Conservation (phyloP, 2,113 vertebrate genomes). For the Xiphophorus couchianus region DNA sequence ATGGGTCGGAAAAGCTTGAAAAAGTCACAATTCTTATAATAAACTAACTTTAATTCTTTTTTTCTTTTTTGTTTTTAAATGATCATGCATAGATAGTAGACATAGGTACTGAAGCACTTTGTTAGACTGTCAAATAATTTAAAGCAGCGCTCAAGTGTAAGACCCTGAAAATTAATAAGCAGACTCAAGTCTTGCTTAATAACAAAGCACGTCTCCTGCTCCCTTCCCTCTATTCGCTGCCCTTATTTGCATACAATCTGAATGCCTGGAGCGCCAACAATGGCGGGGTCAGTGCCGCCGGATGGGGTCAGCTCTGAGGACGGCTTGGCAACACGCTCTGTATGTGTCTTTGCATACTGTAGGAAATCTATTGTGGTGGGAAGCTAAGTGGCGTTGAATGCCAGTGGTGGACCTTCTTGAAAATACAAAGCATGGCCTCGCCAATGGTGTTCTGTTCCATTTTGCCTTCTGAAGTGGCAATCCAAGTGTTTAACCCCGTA, state of each 20-base stretch:
- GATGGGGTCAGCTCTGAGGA: slow-evolving; percentile 76
- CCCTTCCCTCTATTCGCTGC: slow-evolving; percentile 47
- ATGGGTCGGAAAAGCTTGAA: not conserved
- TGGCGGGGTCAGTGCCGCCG: slow-evolving; percentile 75
- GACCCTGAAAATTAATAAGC: slow-evolving; percentile 69
- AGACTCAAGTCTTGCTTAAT: slow-evolving; percentile 71
- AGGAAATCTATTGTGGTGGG: slow-evolving; percentile 71
- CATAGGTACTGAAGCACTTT: slow-evolving; percentile 14
- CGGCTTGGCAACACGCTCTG: slow-evolving; percentile 66
- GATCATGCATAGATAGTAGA: slow-evolving; percentile 17
- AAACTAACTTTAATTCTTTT: slow-evolving; percentile 19
- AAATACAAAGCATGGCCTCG: slow-evolving; percentile 71
- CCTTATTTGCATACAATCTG: slow-evolving; percentile 84
- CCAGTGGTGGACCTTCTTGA: slow-evolving; percentile 76
- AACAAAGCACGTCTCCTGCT: slow-evolving; percentile 58
- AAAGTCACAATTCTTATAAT: slow-evolving; percentile 7
- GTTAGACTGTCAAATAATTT: slow-evolving; percentile 43
- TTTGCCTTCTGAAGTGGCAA: slow-evolving; percentile 77
- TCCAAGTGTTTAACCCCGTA: slow-evolving; percentile 77
- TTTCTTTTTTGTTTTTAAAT: slow-evolving; percentile 16
- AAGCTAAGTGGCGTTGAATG: slow-evolving; percentile 82
- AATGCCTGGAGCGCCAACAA: slow-evolving; percentile 79
- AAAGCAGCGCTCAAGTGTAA: slow-evolving; percentile 39
- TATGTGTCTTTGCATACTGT: slow-evolving; percentile 74
- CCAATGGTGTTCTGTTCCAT: slow-evolving; percentile 63